phyloP scores from a whole-genome alignment of 2,797 vertebrate genomes.

The Danio albolineatus region DNA sequence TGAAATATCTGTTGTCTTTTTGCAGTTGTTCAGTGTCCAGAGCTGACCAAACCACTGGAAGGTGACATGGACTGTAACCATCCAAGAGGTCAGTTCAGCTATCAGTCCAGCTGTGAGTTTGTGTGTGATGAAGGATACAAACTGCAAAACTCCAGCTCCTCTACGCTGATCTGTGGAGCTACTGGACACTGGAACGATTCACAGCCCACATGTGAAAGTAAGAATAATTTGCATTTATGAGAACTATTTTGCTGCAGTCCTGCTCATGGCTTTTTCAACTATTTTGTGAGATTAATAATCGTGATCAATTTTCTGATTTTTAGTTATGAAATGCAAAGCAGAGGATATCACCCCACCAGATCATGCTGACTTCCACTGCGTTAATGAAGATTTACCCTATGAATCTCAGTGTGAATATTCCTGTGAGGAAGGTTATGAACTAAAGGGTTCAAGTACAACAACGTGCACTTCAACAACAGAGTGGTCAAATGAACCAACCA shows the following conservation, averaged over 20 bases:
- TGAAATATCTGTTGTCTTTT: neutral
- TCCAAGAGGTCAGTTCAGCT: conserved; percentile 67
- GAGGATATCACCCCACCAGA: conserved; percentile 60
- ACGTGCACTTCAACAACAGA: conserved; percentile 67
- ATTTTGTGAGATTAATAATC: neutral
- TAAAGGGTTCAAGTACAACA: conserved; percentile 66
- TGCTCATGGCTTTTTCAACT: neutral
- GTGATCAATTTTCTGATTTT: conserved; percentile 18
- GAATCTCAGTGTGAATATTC: conserved; percentile 77
- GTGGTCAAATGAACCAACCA: conserved; percentile 80
- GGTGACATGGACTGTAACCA: conserved; percentile 64
- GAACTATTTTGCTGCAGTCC: neutral
- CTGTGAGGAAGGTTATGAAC: conserved; percentile 79
- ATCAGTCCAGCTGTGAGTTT: conserved; percentile 71
- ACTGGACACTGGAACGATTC: conserved; percentile 73
- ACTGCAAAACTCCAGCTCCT: conserved; percentile 58
- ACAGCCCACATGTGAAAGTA: conserved; percentile 71
- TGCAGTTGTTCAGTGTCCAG: conserved; percentile 71
- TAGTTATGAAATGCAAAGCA: conserved; percentile 74
- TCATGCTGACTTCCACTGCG: conserved; percentile 70
- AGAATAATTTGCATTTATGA: neutral
- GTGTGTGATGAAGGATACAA: conserved; percentile 74
- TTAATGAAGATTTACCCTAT: conserved; percentile 70
- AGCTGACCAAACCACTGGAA: conserved; percentile 55
- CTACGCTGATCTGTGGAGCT: conserved; percentile 67